Evolutionary conservation across 2,797 vertebrate genomes (phyloP).

Genomic region (Nannoperca obscura): DNA sequence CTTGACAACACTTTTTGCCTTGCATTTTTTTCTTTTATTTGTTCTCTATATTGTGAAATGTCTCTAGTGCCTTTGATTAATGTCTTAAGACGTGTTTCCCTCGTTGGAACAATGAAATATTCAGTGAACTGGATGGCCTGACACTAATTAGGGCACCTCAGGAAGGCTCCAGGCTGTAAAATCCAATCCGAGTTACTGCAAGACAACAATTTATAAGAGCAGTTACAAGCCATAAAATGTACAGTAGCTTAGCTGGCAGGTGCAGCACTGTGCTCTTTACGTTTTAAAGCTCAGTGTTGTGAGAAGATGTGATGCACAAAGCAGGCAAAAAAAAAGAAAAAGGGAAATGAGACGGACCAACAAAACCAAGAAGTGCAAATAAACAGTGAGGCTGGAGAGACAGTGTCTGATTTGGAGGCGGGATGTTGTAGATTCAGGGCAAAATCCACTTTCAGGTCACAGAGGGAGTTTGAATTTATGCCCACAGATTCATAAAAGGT

Average conservation of each 20-base stretch:
- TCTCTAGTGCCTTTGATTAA: slow-evolving; percentile 22
- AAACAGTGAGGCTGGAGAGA: slow-evolving; percentile 30
- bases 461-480: slow-evolving; percentile 47
- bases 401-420: slow-evolving; percentile 10
- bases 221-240: slow-evolving; percentile 22
- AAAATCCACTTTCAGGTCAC: slow-evolving; percentile 57
- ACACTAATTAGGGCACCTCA: slow-evolving; percentile 36
- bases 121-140: slow-evolving; percentile 40
- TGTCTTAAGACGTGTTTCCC: slow-evolving; percentile 6
- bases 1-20: not conserved
- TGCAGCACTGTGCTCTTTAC: not conserved
- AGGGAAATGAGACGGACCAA: not conserved
- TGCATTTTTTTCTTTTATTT: not conserved
- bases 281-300: not conserved
- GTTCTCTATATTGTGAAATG: slow-evolving; percentile 10
- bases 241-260: not conserved
- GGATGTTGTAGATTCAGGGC: slow-evolving; percentile 46
- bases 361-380: slow-evolving; percentile 25
- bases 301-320: not conserved
- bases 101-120: slow-evolving; percentile 49
- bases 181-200: slow-evolving; percentile 21
- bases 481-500: slow-evolving; percentile 42
- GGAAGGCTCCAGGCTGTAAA: slow-evolving; percentile 35
- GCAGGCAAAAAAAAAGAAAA: not conserved
- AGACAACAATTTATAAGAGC: slow-evolving; percentile 38